Conservation (phyloP, 2,113 vertebrate species). For the Tetrax tetrax region DNA sequence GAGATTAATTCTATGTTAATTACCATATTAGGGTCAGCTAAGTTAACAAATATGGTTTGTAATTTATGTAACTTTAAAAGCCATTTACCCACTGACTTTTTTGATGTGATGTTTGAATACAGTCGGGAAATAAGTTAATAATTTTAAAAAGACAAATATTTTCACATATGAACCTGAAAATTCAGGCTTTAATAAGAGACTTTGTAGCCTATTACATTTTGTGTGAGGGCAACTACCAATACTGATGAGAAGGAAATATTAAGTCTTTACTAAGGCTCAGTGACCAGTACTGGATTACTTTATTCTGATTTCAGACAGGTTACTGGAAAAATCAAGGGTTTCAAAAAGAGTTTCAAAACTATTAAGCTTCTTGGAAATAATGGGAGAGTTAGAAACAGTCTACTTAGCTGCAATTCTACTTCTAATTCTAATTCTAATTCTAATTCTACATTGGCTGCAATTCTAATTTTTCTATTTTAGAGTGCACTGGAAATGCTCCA, state of each 20-base stretch:
- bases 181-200: background rate
- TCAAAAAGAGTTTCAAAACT: background rate
- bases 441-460: background rate
- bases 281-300: background rate
- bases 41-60: constrained; percentile 5
- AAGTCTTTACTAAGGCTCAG: background rate
- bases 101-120: background rate
- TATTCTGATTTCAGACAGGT: background rate
- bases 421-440: too few relatives aligned
- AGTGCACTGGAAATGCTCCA: background rate
- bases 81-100: background rate
- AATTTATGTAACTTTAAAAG: constrained; percentile 23
- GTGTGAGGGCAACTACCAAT: background rate
- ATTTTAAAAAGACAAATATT: background rate
- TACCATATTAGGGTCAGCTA: constrained; percentile 49
- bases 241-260: background rate
- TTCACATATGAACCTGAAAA: background rate
- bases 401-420: background rate
- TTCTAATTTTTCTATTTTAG: background rate
- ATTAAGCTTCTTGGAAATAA: background rate
- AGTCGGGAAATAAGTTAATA: background rate
- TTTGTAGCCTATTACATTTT: background rate
- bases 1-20: constrained; percentile 65
- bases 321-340: background rate
- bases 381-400: background rate